Conservation (phyloP, 1,140 invertebrate genomes). For the Tyrophagus putrescentiae region DNA sequence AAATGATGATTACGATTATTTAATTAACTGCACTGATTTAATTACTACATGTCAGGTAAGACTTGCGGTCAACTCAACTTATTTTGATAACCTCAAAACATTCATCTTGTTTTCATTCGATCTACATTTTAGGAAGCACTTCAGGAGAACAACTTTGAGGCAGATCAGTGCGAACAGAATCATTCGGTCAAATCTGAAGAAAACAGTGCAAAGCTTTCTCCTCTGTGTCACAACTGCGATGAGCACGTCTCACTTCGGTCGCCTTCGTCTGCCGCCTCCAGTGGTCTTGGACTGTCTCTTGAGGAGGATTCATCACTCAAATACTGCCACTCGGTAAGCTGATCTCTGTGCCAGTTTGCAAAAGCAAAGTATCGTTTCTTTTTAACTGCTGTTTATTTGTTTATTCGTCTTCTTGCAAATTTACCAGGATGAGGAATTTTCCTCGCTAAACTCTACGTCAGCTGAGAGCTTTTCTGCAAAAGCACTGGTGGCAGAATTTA, state of each 20-base stretch:
- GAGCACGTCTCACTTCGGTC: conserved; percentile 3
- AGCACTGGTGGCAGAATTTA: conserved; percentile 17
- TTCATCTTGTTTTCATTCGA: too few relatives aligned
- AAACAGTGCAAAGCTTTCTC: not conserved
- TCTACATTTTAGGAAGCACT: conserved; percentile 15
- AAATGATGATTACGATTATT: conserved; percentile 22
- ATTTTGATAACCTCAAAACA: too few relatives aligned
- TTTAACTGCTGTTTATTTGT: not conserved
- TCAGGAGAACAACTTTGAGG: not conserved
- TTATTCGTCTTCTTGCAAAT: not conserved
- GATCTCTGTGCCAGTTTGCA: not conserved
- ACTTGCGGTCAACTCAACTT: too few relatives aligned
- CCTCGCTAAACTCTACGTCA: conserved; percentile 4
- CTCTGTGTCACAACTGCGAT: not conserved
- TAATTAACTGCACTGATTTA: conserved; percentile 20
- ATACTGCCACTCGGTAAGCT: conserved; percentile 11
- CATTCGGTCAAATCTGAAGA: not conserved
- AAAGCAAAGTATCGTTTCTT: too few relatives aligned
- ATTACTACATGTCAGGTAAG: conserved; percentile 20
- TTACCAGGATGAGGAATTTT: conserved; percentile 16
- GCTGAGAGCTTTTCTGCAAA: not conserved
- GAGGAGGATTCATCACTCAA: conserved; percentile 15
- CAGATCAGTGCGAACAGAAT: not conserved
- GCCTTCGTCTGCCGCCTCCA: conserved; percentile 10
- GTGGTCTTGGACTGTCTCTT: conserved; percentile 17